Evolutionary conservation across 2,797 vertebrate species (phyloP).

Genomic region (Typhlichthys eigenmanni): DNA sequence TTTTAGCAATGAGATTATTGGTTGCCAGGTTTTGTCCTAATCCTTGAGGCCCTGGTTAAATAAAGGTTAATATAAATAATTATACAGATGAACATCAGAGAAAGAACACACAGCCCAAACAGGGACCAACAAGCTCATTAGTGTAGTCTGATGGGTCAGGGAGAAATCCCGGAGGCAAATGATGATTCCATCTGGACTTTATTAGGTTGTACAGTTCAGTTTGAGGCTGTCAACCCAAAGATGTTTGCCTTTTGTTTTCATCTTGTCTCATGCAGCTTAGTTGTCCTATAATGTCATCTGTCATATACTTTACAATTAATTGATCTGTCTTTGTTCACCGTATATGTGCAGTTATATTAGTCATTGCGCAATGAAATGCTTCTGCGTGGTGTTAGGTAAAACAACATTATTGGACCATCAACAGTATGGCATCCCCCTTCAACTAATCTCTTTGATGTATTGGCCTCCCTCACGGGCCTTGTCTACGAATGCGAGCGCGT

Average conservation of each 20-base stretch:
- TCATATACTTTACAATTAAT: not conserved
- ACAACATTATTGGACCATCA: slow-evolving; percentile 33
- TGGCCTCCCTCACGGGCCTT: slow-evolving; percentile 44
- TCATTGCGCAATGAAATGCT: slow-evolving; percentile 29
- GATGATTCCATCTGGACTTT: slow-evolving; percentile 46
- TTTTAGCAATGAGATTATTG: slow-evolving; percentile 39
- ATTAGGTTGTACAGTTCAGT: slow-evolving; percentile 28
- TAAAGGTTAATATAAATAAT: slow-evolving; percentile 47
- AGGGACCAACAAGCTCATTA: slow-evolving; percentile 32
- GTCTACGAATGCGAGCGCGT: slow-evolving; percentile 46
- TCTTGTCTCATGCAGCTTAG: slow-evolving; percentile 15
- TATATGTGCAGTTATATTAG: slow-evolving; percentile 14
- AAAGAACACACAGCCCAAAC: slow-evolving; percentile 1
- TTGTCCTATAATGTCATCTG: not conserved
- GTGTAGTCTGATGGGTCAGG: slow-evolving; percentile 41
- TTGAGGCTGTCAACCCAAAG: not conserved
- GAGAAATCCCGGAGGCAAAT: slow-evolving; percentile 29
- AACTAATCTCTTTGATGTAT: slow-evolving; percentile 51
- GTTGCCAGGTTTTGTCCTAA: slow-evolving; percentile 45
- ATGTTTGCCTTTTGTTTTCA: slow-evolving; percentile 14
- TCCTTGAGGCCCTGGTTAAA: slow-evolving; percentile 44
- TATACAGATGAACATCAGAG: not conserved
- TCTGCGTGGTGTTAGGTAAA: slow-evolving; percentile 33
- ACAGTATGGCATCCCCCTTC: slow-evolving; percentile 17
- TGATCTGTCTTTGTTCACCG: slow-evolving; percentile 11